A percentile compares a stretch with the other conserved stretches of the same genome.
Conservation (phyloP, 2,797 vertebrate genomes). For the Stomatorhinus walkeri region DNA sequence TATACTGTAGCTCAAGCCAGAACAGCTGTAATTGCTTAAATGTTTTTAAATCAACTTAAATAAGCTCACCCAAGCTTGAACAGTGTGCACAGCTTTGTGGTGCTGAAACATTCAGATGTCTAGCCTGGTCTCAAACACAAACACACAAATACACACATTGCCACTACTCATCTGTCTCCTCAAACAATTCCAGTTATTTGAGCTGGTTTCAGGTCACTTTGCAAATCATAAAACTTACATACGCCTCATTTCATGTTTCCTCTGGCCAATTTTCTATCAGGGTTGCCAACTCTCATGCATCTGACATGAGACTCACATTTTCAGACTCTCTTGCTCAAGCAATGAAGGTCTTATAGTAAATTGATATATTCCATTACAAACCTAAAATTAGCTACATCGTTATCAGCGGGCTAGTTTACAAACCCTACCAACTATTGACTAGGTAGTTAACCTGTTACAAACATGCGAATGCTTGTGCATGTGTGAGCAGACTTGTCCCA, state of each 20-base stretch:
- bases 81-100: not conserved
- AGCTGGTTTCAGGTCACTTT: not conserved
- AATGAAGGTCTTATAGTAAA: not conserved
- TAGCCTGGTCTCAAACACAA: not conserved
- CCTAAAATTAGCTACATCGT: not conserved
- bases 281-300: not conserved
- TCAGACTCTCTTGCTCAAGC: not conserved
- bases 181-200: not conserved
- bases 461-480: not conserved
- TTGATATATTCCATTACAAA: not conserved
- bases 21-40: not conserved
- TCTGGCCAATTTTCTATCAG: not conserved
- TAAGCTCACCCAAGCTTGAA: not conserved
- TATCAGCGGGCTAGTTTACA: not conserved
- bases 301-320: not conserved
- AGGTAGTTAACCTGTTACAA: not conserved
- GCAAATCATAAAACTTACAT: not conserved
- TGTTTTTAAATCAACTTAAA: not conserved
- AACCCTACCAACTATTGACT: not conserved
- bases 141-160: not conserved
- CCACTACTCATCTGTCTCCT: not conserved
- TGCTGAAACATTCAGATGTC: not conserved
- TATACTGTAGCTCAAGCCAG: not conserved
- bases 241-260: not conserved
- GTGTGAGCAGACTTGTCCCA: not conserved